Conservation (phyloP, 2,113 vertebrate genomes). For the Paralichthys olivaceus region DNA sequence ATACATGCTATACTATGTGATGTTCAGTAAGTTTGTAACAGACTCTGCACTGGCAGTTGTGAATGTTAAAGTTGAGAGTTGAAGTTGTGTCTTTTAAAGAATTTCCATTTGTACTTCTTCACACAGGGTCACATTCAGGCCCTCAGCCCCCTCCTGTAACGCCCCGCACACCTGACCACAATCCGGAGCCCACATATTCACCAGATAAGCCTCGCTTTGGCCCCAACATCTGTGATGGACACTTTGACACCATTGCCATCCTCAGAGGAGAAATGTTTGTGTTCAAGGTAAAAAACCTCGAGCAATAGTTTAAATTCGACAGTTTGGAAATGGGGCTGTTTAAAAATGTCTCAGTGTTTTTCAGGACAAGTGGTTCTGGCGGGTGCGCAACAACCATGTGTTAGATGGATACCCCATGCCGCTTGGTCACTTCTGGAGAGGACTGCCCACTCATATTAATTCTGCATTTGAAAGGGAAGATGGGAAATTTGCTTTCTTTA, state of each 20-base stretch:
- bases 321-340: neutral
- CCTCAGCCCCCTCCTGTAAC: slow-evolving; percentile 69
- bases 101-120: neutral
- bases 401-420: slow-evolving; percentile 92
- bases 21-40: neutral
- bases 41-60: neutral
- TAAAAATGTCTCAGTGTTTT: neutral
- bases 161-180: slow-evolving; percentile 62
- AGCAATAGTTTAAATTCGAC: neutral
- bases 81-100: neutral
- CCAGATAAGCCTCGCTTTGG: slow-evolving; percentile 80
- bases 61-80: neutral
- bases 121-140: slow-evolving; percentile 74
- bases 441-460: slow-evolving; percentile 85
- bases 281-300: slow-evolving; percentile 85
- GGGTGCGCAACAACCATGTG: slow-evolving; percentile 87
- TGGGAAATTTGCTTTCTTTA: slow-evolving; percentile 93
- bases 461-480: slow-evolving; percentile 91
- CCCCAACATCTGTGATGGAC: slow-evolving; percentile 91
- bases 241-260: slow-evolving; percentile 89
- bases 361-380: slow-evolving; percentile 92
- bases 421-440: slow-evolving; percentile 93
- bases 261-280: slow-evolving; percentile 94
- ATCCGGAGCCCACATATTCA: slow-evolving; percentile 66
- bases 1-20: neutral